These are phyloP conservation scores for Luffia ferchaultella DNA, from an alignment of 2,888 invertebrate species.

Conservation along the genomic window DNA sequence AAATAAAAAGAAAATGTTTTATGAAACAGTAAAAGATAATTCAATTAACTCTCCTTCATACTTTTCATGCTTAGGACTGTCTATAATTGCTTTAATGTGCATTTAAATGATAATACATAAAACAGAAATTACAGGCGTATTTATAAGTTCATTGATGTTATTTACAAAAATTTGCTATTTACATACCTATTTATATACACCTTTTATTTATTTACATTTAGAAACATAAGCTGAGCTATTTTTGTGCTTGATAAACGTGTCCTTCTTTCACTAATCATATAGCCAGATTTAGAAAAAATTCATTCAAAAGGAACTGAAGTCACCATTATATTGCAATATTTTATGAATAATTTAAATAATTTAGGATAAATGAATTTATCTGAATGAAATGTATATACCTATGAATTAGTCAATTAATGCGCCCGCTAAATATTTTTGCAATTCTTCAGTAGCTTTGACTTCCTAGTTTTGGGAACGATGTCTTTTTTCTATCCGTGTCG, in stretches of 20 bases:
- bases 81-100: background rate
- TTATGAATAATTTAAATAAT: slow-evolving; percentile 8
- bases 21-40: too few relatives aligned
- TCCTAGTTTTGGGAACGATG: slow-evolving; percentile 3
- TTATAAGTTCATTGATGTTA: slow-evolving; percentile 4
- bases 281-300: slow-evolving; percentile 10
- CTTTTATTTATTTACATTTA: slow-evolving; percentile 3
- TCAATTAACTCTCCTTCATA: slow-evolving; percentile 2
- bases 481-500: slow-evolving; percentile 9
- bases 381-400: slow-evolving; percentile 13
- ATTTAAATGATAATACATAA: background rate
- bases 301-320: slow-evolving; percentile 12
- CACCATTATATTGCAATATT: slow-evolving; percentile 10
- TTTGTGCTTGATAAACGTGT: slow-evolving; percentile 6
- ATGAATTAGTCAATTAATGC: slow-evolving; percentile 6
- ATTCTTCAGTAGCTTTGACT: slow-evolving; percentile 8
- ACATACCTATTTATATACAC: background rate
- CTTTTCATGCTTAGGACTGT: slow-evolving; percentile 6
- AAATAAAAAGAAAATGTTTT: too few relatives aligned
- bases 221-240: slow-evolving; percentile 6
- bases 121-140: background rate
- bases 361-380: slow-evolving; percentile 11
- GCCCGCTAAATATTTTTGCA: slow-evolving; percentile 10
- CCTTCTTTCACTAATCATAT: slow-evolving; percentile 11
- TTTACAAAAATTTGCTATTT: background rate